Evolutionary conservation across 2,113 vertebrate genomes (phyloP).

Genomic region (Ochotona princeps): DNA sequence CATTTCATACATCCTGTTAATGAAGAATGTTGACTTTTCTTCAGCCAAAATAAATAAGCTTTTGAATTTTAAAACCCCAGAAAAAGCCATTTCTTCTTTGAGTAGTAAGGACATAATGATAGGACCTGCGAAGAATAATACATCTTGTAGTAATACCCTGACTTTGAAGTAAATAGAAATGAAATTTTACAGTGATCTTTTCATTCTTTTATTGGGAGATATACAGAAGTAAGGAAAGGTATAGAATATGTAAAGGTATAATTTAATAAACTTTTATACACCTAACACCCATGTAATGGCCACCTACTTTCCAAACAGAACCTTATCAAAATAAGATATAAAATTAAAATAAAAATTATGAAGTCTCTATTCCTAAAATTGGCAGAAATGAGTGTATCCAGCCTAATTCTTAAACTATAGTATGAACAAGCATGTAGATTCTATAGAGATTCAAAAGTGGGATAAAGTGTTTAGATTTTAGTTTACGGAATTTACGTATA

Average conservation of each 20-base stretch:
- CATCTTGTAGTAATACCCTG: neutral
- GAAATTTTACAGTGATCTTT: neutral
- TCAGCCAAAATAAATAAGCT: constrained; percentile 36
- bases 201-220: constrained; percentile 4
- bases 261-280: constrained; percentile 10
- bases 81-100: neutral
- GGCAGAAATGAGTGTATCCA: too few species aligned
- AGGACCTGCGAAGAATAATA: neutral
- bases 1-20: neutral
- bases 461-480: neutral
- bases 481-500: constrained; percentile 15
- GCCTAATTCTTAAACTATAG: too few species aligned
- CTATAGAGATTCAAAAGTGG: too few species aligned
- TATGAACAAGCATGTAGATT: too few species aligned
- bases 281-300: neutral
- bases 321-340: neutral
- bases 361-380: too few species aligned
- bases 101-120: neutral
- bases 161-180: neutral
- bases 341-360: too few species aligned
- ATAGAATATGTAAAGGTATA: neutral
- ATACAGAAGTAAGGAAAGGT: neutral
- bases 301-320: neutral
- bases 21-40: neutral
- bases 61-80: neutral